Conservation (phyloP, 2,113 vertebrate species). For the Chionodraco myersi region DNA sequence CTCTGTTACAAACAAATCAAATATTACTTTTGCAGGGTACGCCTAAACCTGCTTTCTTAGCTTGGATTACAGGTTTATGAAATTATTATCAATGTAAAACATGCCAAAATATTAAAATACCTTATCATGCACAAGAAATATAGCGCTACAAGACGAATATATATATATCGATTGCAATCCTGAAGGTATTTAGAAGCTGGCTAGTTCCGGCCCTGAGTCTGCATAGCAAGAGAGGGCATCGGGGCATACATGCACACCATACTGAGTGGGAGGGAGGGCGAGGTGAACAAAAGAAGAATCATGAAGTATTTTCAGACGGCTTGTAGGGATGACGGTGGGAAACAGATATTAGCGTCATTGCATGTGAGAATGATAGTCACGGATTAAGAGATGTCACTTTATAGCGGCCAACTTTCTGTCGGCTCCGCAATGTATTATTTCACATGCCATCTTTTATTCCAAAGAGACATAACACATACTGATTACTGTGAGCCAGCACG, state of each 20-base stretch:
- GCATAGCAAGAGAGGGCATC: conserved; percentile 77
- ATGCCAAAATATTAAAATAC: too few species aligned
- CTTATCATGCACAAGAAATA: too few species aligned
- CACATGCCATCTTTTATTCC: not conserved
- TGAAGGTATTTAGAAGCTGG: not conserved
- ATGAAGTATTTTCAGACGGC: not conserved
- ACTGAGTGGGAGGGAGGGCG: conserved; percentile 39
- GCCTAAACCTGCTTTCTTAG: not conserved
- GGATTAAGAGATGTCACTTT: not conserved
- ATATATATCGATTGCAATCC: not conserved
- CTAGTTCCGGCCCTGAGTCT: not conserved
- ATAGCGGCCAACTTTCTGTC: not conserved
- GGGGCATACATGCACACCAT: conserved; percentile 63
- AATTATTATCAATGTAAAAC: not conserved
- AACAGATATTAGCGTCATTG: not conserved
- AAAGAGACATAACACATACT: not conserved
- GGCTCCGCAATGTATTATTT: not conserved
- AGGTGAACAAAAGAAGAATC: conserved; percentile 20
- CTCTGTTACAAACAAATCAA: too few species aligned
- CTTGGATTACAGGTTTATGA: not conserved
- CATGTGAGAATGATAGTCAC: not conserved
- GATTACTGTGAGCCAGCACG: not conserved
- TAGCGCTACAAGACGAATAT: too few species aligned
- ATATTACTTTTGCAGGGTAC: too few species aligned
- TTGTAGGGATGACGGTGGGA: not conserved